These are phyloP conservation scores for Sycophila sp. DNA, from an alignment of 1,140 invertebrate genomes.

Conservation along the genomic window DNA sequence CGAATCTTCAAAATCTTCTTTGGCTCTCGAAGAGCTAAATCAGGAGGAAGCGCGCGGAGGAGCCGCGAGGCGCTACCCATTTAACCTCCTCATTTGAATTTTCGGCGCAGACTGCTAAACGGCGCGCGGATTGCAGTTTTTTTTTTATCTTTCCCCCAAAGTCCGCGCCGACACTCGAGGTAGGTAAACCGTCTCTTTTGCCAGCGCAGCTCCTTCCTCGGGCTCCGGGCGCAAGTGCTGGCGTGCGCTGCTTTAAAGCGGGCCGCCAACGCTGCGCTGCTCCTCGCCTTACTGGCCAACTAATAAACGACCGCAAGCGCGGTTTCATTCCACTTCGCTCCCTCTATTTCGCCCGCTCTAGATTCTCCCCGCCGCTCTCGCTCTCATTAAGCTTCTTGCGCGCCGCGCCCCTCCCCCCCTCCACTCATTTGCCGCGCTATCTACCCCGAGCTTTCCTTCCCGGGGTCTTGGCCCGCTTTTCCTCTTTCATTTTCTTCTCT, in stretches of 20 bases:
- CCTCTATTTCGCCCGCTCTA: constrained; percentile 10
- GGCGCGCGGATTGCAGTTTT: too few species aligned
- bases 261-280: too few species aligned
- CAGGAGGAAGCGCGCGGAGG: too few species aligned
- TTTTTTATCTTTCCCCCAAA: too few species aligned
- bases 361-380: not conserved
- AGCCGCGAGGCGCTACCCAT: too few species aligned
- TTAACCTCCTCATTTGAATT: too few species aligned
- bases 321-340: constrained; percentile 16
- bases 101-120: too few species aligned
- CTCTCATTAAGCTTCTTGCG: constrained; percentile 27
- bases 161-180: too few species aligned
- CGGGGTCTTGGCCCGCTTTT: constrained; percentile 24
- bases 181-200: too few species aligned
- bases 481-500: constrained; percentile 16
- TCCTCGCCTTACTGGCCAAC: constrained; percentile 41
- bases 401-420: not conserved
- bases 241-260: constrained; percentile 12
- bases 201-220: too few species aligned
- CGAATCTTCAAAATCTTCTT: too few species aligned
- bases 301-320: constrained; percentile 41
- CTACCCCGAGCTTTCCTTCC: not conserved
- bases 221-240: not conserved
- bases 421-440: constrained; percentile 20
- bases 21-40: too few species aligned